Conservation (phyloP, 2,113 vertebrate species). For the Chionis minor region DNA sequence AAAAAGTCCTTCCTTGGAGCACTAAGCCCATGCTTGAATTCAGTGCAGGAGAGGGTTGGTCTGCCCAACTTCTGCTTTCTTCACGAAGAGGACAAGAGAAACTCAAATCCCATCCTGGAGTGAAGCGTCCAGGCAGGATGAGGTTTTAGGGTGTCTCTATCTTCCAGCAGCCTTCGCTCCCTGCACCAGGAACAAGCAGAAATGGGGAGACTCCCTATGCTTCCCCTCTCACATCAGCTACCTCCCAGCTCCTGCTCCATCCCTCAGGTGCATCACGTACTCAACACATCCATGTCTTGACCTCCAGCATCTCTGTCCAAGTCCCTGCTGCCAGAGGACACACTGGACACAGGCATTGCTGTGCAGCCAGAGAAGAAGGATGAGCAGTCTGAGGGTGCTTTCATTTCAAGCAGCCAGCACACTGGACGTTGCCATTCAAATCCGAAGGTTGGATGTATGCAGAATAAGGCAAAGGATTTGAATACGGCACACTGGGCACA, state of each 20-base stretch:
- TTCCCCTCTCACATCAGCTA: not conserved
- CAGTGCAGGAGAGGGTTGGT: not conserved
- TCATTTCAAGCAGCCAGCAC: not conserved
- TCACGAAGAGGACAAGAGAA: not conserved
- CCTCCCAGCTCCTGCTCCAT: not conserved
- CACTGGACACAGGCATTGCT: not conserved
- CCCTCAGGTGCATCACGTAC: not conserved
- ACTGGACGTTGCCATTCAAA: not conserved
- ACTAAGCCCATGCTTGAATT: not conserved
- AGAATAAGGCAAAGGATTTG: not conserved
- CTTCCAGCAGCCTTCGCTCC: not conserved
- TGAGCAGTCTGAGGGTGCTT: not conserved
- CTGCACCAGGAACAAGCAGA: not conserved
- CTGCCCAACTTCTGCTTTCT: not conserved
- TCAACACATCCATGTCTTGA: not conserved
- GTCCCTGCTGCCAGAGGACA: not conserved
- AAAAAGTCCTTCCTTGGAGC: conserved; percentile 3
- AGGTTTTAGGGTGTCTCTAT: not conserved
- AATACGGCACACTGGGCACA: not conserved
- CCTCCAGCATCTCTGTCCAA: not conserved
- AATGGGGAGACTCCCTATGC: not conserved
- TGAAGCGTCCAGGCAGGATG: not conserved
- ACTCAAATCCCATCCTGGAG: not conserved
- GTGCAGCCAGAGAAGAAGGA: not conserved
- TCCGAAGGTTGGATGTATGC: not conserved